A percentile compares a stretch with the other conserved stretches of the same genome.
Evolutionary conservation across 1,140 invertebrate genomes (phyloP).

Genomic region (Lepidurus arcticus): DNA sequence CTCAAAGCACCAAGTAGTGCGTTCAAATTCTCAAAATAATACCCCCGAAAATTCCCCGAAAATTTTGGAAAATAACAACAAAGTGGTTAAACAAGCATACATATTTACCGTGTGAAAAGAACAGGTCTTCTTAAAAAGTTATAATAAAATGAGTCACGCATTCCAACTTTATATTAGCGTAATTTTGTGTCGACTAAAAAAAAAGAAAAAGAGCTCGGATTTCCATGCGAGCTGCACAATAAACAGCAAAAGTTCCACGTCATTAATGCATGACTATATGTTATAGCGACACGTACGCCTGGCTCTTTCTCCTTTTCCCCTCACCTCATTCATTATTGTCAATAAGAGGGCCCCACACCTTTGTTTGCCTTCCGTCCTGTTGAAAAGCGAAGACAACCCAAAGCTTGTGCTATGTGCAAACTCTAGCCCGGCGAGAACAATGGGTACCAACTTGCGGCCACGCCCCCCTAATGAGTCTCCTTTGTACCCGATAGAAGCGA

Average conservation of each 20-base stretch:
- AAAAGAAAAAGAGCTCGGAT: no score
- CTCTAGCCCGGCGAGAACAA: not conserved
- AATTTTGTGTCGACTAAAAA: no score
- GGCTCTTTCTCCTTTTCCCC: not conserved
- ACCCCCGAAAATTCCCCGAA: no score
- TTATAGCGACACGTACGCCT: not conserved
- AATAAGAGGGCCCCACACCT: constrained; percentile 1
- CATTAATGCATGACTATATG: not conserved
- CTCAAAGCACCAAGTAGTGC: no score
- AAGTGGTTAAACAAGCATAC: no score
- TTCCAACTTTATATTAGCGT: no score
- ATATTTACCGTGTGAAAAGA: no score
- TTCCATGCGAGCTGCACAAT: no score
- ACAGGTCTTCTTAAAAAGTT: no score
- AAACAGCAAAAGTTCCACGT: not conserved
- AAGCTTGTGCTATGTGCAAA: constrained; percentile 11
- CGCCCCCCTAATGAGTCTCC: not conserved
- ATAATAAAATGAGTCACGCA: no score
- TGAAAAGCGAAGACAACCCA: not conserved
- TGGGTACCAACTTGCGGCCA: not conserved
- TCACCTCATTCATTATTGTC: not conserved
- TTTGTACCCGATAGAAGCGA: not conserved
- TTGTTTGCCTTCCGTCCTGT: not conserved
- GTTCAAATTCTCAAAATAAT: no score
- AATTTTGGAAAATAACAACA: no score